These are phyloP conservation scores for Leiothrix lutea DNA, from an alignment of 2,113 vertebrate species.

Conservation along the genomic window DNA sequence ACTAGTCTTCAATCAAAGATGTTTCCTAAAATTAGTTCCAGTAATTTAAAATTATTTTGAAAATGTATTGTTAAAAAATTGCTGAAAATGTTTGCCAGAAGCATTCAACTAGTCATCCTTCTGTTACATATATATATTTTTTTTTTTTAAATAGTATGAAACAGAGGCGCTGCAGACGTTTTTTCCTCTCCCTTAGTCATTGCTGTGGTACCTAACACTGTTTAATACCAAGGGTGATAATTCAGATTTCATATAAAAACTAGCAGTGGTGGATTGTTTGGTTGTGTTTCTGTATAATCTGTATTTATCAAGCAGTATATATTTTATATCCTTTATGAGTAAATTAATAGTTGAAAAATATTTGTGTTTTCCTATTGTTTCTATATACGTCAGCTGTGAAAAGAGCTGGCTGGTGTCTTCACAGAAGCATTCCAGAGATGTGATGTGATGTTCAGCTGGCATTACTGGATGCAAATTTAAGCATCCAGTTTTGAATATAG, in stretches of 20 bases:
- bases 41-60: background rate
- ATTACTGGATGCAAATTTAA: background rate
- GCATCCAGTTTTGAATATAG: background rate
- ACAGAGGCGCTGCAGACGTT: background rate
- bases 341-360: background rate
- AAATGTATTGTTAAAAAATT: background rate
- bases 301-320: background rate
- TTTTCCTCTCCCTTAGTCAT: background rate
- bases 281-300: background rate
- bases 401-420: background rate
- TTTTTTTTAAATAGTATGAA: background rate
- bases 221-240: background rate
- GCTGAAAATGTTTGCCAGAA: background rate
- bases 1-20: background rate
- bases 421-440: background rate
- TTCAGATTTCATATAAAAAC: background rate
- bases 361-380: background rate
- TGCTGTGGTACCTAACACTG: background rate
- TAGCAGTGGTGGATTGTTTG: background rate
- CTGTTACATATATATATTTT: background rate
- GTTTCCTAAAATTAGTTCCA: background rate
- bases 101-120: background rate
- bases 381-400: background rate
- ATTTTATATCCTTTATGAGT: background rate
- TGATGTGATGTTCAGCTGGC: background rate